Evolutionary conservation across 1,140 invertebrate species (phyloP).

Genomic region (Leptopilina boulardi): DNA sequence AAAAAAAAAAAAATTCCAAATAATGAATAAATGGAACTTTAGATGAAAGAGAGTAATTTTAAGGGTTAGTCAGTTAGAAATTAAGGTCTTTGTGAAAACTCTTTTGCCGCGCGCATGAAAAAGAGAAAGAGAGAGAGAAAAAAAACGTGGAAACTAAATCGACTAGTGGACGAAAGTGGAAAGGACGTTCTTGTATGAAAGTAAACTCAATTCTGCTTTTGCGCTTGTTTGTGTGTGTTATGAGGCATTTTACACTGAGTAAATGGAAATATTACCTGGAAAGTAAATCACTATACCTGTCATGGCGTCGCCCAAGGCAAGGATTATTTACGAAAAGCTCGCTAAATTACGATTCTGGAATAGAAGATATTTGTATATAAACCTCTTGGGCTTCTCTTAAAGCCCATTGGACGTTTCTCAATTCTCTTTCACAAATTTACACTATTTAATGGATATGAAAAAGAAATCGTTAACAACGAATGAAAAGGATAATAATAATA

Average conservation of each 20-base stretch:
- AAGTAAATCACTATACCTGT: conserved; percentile 3
- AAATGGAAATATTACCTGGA: neutral
- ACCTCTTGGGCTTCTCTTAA: too few relatives aligned
- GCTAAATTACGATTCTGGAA: neutral
- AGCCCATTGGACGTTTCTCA: neutral
- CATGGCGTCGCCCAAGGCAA: neutral
- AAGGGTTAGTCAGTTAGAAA: neutral
- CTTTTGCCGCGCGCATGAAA: neutral
- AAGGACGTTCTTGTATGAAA: neutral
- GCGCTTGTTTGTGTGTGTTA: neutral
- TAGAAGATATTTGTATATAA: neutral
- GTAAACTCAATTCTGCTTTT: neutral
- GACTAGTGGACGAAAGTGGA: neutral
- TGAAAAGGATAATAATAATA: neutral
- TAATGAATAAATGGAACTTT: neutral
- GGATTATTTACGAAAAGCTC: conserved; percentile 5
- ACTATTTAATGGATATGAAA: neutral
- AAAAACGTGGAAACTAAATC: neutral
- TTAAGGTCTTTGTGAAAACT: neutral
- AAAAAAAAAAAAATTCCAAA: neutral
- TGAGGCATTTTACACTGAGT: neutral
- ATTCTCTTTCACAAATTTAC: neutral
- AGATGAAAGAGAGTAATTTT: neutral
- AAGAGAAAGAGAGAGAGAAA: neutral
- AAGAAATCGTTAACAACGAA: neutral